A percentile compares a stretch with the other conserved stretches of the same genome.
phyloP scores from a whole-genome alignment of 2,888 invertebrate species.

The Hirtodrosophila histrioides region DNA sequence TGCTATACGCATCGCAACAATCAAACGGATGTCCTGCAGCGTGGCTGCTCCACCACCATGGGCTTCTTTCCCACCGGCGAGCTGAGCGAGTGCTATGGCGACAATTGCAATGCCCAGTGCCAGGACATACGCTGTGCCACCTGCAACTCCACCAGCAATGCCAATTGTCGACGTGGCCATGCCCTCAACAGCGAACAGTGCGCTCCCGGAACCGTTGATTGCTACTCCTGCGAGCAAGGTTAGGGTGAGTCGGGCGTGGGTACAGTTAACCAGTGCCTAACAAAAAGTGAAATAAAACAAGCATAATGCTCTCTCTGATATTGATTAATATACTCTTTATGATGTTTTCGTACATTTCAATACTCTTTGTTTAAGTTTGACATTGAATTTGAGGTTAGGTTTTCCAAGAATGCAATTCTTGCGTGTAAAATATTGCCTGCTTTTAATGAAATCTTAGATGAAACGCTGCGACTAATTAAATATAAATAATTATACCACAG shows the following conservation, averaged over 20 bases:
- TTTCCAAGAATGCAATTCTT: too few species aligned
- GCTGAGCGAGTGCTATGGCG: conserved; percentile 72
- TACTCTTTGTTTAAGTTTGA: too few species aligned
- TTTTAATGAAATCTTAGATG: too few species aligned
- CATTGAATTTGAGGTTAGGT: too few species aligned
- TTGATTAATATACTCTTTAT: too few species aligned
- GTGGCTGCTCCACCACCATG: conserved; percentile 80
- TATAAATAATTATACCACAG: too few species aligned
- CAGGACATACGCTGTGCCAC: conserved; percentile 73
- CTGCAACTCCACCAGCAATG: conserved; percentile 69
- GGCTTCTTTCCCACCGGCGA: conserved; percentile 74
- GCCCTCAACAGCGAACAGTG: conserved; percentile 57
- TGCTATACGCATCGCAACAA: conserved; percentile 75
- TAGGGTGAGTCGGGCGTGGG: conserved; percentile 34
- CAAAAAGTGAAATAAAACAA: too few species aligned
- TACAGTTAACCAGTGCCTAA: too few species aligned
- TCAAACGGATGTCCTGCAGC: conserved; percentile 69
- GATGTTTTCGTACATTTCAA: too few species aligned
- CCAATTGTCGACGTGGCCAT: conserved; percentile 64
- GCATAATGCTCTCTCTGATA: too few species aligned
- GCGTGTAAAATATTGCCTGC: too few species aligned
- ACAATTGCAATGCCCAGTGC: conserved; percentile 74
- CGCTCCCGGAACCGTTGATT: conserved; percentile 61
- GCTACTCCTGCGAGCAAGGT: conserved; percentile 80
- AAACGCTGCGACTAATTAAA: too few species aligned